Evolutionary conservation across 2,888 invertebrate species (phyloP), one percentile per base, ranked within the genome.

Genomic region (Acrobasis repandana): DNA sequence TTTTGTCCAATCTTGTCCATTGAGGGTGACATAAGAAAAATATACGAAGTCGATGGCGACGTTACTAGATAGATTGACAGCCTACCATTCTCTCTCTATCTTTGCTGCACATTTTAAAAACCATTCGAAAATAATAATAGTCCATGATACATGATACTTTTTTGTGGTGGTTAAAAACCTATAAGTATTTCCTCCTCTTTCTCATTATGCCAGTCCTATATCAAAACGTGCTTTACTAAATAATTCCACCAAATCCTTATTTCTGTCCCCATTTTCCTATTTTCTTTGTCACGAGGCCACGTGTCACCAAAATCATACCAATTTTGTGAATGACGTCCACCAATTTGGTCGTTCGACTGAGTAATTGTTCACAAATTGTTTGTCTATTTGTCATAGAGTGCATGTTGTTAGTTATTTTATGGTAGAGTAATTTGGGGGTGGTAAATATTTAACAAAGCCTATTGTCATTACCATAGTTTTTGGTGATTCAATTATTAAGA

Each of bases 251-350:
- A 14, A 43, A 43, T 54, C 20, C 11, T 5, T 50, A 50, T 50
- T 28, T 50, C 6, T 38, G 18, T 18, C 10, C 38, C 18, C 20
- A 9, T 43, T 64, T 64, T 76, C 34, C 73, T 75, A 70, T 73
- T 76, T 76, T 74, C 57, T 47, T 58, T 59, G 52, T 60, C 61
- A 51, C 62, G 61, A 61, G 58, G 75, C 67, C 83, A 82, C 83
- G 83, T 80, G 83, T 65, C 80, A 67, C 67, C 56, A 74, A 80
- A 82, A 82, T 82, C 75, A 73, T 60, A 63, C 62, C 62, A 62
- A 61, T 61, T 58, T 63, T 10, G 56, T 46, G 38, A 38, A 54
- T 54, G 38, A 20, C 54, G 9, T 15, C 52, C 50, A 58, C 47
- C 60, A 63, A 65, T 62, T 67, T 65, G 65, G 58, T 50, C 58